Conservation (phyloP, 2,797 vertebrate genomes). For the Telmatherina bonti region DNA sequence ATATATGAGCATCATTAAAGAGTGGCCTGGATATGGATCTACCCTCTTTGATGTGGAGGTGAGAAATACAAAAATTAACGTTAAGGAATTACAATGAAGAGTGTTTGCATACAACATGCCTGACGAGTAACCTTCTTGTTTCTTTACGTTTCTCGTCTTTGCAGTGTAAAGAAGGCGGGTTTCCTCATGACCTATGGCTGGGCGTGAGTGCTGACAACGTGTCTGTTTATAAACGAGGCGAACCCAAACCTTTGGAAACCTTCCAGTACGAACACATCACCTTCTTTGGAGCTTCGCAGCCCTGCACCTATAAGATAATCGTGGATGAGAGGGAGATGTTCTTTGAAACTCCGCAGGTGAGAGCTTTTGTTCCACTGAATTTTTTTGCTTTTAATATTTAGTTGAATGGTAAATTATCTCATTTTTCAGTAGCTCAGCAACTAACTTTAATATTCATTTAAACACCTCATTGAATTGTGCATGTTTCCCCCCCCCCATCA, state of each 20-base stretch:
- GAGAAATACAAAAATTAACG: conserved; percentile 28
- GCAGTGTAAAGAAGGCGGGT: conserved; percentile 95
- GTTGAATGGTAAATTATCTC: neutral
- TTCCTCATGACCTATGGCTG: conserved; percentile 94
- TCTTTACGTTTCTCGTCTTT: conserved; percentile 6
- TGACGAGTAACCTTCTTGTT: neutral
- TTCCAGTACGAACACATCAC: conserved; percentile 95
- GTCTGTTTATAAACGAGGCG: conserved; percentile 93
- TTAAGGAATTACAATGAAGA: neutral
- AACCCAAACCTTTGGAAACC: conserved; percentile 92
- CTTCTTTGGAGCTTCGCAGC: conserved; percentile 93
- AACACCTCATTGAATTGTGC: neutral
- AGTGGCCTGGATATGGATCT: conserved; percentile 95
- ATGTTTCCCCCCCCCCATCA: neutral
- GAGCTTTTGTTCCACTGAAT: neutral
- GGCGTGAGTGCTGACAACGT: conserved; percentile 92
- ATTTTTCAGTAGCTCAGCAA: neutral
- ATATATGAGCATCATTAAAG: conserved; percentile 92
- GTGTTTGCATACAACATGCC: neutral
- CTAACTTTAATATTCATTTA: neutral
- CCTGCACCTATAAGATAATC: conserved; percentile 94
- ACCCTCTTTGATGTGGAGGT: conserved; percentile 96
- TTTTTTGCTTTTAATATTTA: no score
- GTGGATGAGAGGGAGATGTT: conserved; percentile 95
- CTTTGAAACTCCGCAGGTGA: conserved; percentile 93